These are phyloP conservation scores for Heterocephalus glaber DNA, from an alignment of 2,113 vertebrate genomes.

Conservation along the genomic window DNA sequence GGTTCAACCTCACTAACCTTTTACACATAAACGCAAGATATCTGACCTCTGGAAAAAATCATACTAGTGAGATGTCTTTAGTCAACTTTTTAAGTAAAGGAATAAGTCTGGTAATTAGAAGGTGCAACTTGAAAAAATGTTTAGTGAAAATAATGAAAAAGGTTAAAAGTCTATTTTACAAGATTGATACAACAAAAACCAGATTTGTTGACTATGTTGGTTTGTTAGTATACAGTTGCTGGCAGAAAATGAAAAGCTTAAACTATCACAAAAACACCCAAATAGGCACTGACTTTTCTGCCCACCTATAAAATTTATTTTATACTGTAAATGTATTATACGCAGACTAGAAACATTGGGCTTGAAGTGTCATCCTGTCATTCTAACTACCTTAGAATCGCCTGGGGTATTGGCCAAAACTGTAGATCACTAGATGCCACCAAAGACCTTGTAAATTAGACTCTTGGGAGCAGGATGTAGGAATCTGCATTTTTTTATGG, in stretches of 20 bases:
- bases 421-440: neutral
- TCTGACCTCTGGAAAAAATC: conserved; percentile 13
- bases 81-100: conserved; percentile 24
- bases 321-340: neutral
- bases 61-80: neutral
- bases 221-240: neutral
- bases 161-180: neutral
- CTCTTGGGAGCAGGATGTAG: neutral
- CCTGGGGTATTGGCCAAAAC: neutral
- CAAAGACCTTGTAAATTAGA: conserved; percentile 23
- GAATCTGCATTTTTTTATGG: conserved; percentile 24
- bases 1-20: neutral
- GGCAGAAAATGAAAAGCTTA: conserved; percentile 9
- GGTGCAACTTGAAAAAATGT: neutral
- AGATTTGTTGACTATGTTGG: neutral
- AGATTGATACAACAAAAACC: neutral
- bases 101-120: conserved; percentile 4
- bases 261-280: neutral
- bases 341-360: neutral
- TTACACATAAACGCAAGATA: conserved; percentile 23
- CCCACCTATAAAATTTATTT: neutral
- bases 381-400: neutral
- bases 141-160: conserved; percentile 54
- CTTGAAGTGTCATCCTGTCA: neutral
- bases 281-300: neutral